A percentile compares a stretch with the other conserved stretches of the same genome.
phyloP scores from a whole-genome alignment of 2,888 invertebrate genomes.

The Anodontia alba region DNA sequence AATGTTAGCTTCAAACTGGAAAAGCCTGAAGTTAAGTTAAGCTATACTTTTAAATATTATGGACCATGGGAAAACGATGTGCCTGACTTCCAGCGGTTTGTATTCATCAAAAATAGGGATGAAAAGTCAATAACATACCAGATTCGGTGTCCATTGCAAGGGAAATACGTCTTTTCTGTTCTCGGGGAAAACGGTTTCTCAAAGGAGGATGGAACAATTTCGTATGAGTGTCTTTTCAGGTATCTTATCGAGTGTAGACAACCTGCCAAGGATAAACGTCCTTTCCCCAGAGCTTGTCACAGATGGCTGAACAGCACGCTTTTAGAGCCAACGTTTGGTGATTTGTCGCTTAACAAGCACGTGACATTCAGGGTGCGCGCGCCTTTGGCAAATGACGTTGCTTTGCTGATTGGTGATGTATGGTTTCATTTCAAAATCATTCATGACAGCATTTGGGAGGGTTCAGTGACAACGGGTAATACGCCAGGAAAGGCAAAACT shows the following conservation, averaged over 20 bases:
- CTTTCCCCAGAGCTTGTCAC: constrained; percentile 79
- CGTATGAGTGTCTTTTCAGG: constrained; percentile 79
- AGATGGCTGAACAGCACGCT: constrained; percentile 80
- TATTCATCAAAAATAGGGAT: constrained; percentile 78
- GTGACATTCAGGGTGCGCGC: constrained; percentile 81
- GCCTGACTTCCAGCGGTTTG: constrained; percentile 76
- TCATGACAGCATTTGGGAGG: constrained; percentile 79
- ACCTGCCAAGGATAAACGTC: constrained; percentile 74
- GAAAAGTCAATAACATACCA: constrained; percentile 77
- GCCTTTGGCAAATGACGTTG: constrained; percentile 79
- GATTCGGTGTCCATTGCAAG: constrained; percentile 80
- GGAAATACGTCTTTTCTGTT: constrained; percentile 82
- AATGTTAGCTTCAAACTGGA: constrained; percentile 75
- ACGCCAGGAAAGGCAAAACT: constrained; percentile 72
- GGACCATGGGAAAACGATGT: constrained; percentile 75
- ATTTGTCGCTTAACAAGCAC: constrained; percentile 72
- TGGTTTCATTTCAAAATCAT: constrained; percentile 81
- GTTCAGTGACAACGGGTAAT: constrained; percentile 72
- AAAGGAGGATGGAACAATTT: constrained; percentile 61
- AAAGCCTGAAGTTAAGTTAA: constrained; percentile 67
- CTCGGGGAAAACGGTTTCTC: constrained; percentile 71
- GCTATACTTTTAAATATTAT: constrained; percentile 77
- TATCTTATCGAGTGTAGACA: constrained; percentile 81
- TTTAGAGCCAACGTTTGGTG: constrained; percentile 79
- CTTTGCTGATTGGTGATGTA: constrained; percentile 78